Evolutionary conservation across 2,888 invertebrate species (phyloP), one percentile per base, ranked within the genome.

Genomic region (Epinotia nisella): DNA sequence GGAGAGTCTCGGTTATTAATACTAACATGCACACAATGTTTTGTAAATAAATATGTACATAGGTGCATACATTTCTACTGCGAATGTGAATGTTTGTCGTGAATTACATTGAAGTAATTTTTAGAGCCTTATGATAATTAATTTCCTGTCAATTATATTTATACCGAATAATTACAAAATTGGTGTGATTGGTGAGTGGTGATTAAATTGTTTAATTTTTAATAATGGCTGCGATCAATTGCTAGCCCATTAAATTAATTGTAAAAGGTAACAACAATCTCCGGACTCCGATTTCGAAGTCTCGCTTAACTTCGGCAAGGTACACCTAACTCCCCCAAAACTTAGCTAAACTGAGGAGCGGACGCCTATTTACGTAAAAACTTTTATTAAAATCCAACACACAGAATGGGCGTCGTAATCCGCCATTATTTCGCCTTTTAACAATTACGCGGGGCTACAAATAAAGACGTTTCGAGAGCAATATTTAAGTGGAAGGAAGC

Each of bases 391-490:
- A 75, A 71, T 41, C 68, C 74, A 65, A 71, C 78, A 77, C 76
- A 77, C 74, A 74, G 76, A 76, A 79, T 67, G 77, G 74, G 74
- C 75, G 76, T 79, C 70, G 72, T 80, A 83, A 80, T 77, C 79
- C 77, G 65, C 79, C 82, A 82, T 85, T 83, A 82, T 81, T 82
- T 79, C 77, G 81, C 79, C 73, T 80, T 79, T 80, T 80, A 78
- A 83, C 86, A 86, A 86, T 87, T 87, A 88, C 85, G 79, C 78
- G 75, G 77, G 76, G 72, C 76, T 74, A 75, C 79, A 79, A 87
- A 88, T 88, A 87, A 87, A 90, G 87, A 86, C 86, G 82, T 85
- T 82, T 77, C 82, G 78, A 82, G 75, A 78, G 81, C 79, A 83
- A 87, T 87, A 86, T 86, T 83, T 82, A 79, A 81, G 76, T 70